Evolutionary conservation across 2,797 vertebrate genomes (phyloP).

Genomic region (Coilia nasus): DNA sequence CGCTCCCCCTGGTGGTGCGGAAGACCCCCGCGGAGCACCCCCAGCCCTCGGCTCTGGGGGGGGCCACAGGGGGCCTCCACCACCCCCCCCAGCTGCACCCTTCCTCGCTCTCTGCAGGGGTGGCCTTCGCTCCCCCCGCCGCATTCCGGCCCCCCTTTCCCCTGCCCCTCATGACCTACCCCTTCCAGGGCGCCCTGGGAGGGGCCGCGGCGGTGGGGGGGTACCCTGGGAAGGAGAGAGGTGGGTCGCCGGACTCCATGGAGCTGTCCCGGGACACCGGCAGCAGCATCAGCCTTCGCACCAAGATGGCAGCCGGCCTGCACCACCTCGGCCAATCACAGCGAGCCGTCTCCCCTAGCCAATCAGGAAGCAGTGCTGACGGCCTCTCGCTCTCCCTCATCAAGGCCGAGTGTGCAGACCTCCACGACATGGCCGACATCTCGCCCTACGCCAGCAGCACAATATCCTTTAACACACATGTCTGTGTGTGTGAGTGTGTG

Average conservation of each 20-base stretch:
- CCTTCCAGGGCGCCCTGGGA: conserved; percentile 91
- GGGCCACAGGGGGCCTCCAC: conserved; percentile 87
- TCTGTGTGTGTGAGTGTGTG: no score
- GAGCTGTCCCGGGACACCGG: conserved; percentile 92
- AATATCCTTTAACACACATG: conserved; percentile 87
- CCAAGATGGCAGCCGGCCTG: conserved; percentile 92
- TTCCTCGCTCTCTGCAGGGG: conserved; percentile 90
- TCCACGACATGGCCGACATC: conserved; percentile 98
- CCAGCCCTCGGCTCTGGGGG: conserved; percentile 84
- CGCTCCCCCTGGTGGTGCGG: conserved; percentile 92
- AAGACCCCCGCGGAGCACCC: conserved; percentile 89
- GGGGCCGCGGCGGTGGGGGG: conserved; percentile 81
- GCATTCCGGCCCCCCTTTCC: conserved; percentile 96
- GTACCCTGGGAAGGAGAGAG: conserved; percentile 86
- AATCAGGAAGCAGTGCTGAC: conserved; percentile 88
- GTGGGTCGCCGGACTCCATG: conserved; percentile 88
- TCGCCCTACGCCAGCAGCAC: conserved; percentile 96
- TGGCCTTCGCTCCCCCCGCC: conserved; percentile 87
- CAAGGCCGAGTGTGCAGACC: conserved; percentile 95
- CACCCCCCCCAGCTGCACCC: conserved; percentile 92
- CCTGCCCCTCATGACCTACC: conserved; percentile 94
- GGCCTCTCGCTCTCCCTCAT: conserved; percentile 94
- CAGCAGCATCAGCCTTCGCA: conserved; percentile 93
- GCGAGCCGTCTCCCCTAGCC: conserved; percentile 80
- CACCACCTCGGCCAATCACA: conserved; percentile 69